These are phyloP conservation scores for Poecile montanus DNA, from an alignment of 2,797 vertebrate genomes.

Conservation along the genomic window DNA sequence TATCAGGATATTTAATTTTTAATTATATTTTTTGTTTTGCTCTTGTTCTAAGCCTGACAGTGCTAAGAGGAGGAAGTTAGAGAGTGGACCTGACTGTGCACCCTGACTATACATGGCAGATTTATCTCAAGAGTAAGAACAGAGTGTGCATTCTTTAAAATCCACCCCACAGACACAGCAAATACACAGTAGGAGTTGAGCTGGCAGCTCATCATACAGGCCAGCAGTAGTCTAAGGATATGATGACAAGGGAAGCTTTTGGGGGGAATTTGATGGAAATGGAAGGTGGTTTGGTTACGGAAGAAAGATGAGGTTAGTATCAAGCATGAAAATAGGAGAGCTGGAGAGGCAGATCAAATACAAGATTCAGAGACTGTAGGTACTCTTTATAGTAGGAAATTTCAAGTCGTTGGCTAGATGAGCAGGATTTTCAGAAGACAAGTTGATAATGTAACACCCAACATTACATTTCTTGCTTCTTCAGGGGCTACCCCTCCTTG, in stretches of 20 bases:
- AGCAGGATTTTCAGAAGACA: not conserved
- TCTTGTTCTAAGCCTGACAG: not conserved
- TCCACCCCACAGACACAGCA: not conserved
- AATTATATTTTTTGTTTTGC: not conserved
- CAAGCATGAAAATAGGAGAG: not conserved
- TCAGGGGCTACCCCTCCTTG: not conserved
- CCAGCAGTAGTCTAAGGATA: not conserved
- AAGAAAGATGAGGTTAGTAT: not conserved
- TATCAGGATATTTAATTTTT: not conserved
- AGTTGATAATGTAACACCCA: not conserved
- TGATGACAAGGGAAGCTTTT: not conserved
- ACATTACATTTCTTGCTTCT: not conserved
- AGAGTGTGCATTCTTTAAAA: not conserved
- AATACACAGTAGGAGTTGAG: constrained; percentile 25
- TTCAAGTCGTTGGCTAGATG: not conserved
- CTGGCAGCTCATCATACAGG: not conserved
- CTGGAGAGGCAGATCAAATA: not conserved
- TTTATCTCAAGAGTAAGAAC: not conserved
- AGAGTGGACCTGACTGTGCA: not conserved
- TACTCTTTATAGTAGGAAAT: not conserved
- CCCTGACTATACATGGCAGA: not conserved
- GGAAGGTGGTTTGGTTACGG: not conserved
- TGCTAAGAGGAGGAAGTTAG: not conserved
- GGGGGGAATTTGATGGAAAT: not conserved
- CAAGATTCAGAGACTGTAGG: not conserved